These are phyloP conservation scores for cat (Felis catus) DNA, from an alignment of 2,113 vertebrate genomes.

Conservation along the genomic window F.catus_Fca126_mat1.0 CM031417.1:119470001-119470500, in stretches of 20 bases:
- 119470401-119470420: background rate
- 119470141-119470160: too few species aligned
- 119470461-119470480: background rate
- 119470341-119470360: background rate
- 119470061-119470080: too few species aligned
- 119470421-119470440: background rate
- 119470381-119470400: background rate
- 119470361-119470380: background rate
- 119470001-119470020: too few species aligned
- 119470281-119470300: background rate
- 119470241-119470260: background rate
- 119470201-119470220: background rate
- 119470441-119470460: background rate
- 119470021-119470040: too few species aligned
- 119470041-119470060: too few species aligned
- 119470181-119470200: background rate
- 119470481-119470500: conserved; percentile 16
- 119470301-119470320: background rate
- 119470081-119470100: too few species aligned
- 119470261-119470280: background rate
- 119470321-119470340: background rate
- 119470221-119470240: background rate
- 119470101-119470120: too few species aligned
- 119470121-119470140: too few species aligned
- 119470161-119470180: too few species aligned